Conservation (phyloP, 2,888 invertebrate genomes). For the Xylocampa areola region DNA sequence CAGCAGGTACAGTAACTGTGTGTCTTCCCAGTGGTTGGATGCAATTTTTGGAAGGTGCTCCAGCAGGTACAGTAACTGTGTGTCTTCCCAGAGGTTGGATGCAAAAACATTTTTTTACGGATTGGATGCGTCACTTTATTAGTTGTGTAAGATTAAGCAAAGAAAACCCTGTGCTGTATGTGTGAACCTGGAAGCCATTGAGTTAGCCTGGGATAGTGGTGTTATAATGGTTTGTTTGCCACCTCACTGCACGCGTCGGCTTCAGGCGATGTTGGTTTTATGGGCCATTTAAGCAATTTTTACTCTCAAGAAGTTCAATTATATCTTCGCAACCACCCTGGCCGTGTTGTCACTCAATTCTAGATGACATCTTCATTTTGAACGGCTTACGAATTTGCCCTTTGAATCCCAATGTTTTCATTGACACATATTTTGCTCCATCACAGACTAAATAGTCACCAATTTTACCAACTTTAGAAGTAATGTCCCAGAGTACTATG, state of each 20-base stretch:
- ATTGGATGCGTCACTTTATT: conserved; percentile 23
- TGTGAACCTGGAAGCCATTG: conserved; percentile 45
- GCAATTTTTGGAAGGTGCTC: background rate
- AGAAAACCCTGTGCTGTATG: conserved; percentile 49
- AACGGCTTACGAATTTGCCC: too few relatives aligned
- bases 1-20: too few relatives aligned
- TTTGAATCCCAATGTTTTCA: too few relatives aligned
- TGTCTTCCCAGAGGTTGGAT: conserved; percentile 1
- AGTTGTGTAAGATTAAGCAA: conserved; percentile 43
- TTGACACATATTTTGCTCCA: too few relatives aligned
- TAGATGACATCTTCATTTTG: too few relatives aligned
- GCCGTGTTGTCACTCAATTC: too few relatives aligned
- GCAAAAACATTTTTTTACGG: background rate
- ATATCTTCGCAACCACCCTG: too few relatives aligned
- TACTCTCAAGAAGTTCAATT: conserved; percentile 14
- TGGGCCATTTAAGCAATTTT: conserved; percentile 22
- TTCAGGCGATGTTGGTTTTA: conserved; percentile 51
- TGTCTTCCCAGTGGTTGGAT: conserved; percentile 1
- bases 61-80: too few relatives aligned
- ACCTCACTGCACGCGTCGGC: conserved; percentile 47
- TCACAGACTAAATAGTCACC: too few relatives aligned
- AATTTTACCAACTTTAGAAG: too few relatives aligned
- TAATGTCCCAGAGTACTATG: too few relatives aligned
- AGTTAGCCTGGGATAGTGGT: conserved; percentile 29
- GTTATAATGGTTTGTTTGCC: conserved; percentile 40